Evolutionary conservation across 2,113 vertebrate species (phyloP), one percentile per base, ranked within the genome.

Genomic region (Rana temporaria): DNA sequence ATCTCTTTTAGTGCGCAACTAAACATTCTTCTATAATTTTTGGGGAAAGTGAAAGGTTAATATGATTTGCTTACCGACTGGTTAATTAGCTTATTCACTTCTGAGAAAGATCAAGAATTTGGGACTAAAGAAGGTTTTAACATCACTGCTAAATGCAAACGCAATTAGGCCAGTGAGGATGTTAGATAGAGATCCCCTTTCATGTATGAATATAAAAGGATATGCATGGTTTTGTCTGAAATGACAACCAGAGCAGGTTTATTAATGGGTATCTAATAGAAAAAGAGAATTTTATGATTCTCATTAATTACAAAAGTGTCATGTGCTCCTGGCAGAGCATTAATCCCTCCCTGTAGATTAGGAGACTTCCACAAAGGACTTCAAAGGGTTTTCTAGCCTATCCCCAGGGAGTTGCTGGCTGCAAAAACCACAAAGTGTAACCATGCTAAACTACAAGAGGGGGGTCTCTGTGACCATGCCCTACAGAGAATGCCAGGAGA

Each of bases 221-320:
- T 94, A 93, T 93, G 95, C 95, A 93, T 94, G 95, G 95, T 96
- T 97, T 96, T 97, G 95, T 96, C 94, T 93, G 95, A 96, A 95
- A 96, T 96, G 95, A 96, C 96, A 96, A 95, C 91, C 92, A 92
- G 95, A 95, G 93, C 95, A 94, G 93, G 93, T 96, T 96, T 95
- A 93, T 95, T 96, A 96, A 97, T 96, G 95, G 96, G 92, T 92
- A 95, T 94, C 96, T 96, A 96, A 96, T 96, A 96, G 94, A 96
- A 95, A 92, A 91, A 96, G 94, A 94, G 93, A 93, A 94, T 92
- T 96, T 96, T 96, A 96, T 96, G 95, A 96, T 95, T 94, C 95
- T 95, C 95, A 95, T 96, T 97, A 97, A 97, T 96, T 97, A 97
- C 94, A 91, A 90, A 93, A 92, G 94, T 96, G 94, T 96, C 94